A percentile compares a stretch with the other conserved stretches of the same genome.
phyloP scores from a whole-genome alignment of 64 coral and sea anemone species.

The Porites lutea region DNA sequence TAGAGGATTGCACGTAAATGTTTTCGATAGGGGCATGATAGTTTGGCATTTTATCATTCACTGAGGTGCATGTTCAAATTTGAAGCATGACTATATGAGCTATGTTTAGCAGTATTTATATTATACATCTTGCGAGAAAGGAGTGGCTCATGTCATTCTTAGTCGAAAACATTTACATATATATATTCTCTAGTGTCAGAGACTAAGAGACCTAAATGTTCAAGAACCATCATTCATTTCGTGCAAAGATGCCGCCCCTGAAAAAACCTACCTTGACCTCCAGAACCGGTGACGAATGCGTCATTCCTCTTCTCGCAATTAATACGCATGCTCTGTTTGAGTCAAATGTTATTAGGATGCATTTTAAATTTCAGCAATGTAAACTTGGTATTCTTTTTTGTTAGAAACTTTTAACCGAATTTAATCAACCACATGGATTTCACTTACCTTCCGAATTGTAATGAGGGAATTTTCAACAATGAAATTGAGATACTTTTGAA shows the following conservation, averaged over 20 bases:
- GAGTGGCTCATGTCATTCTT: slow-evolving; percentile 26
- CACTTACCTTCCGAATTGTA: too few relatives aligned
- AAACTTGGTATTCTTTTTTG: too few relatives aligned
- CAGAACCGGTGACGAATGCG: neutral
- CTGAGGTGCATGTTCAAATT: neutral
- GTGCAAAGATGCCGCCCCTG: neutral
- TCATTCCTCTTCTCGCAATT: slow-evolving; percentile 32
- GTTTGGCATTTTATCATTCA: neutral
- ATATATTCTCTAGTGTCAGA: neutral
- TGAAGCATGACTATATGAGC: neutral
- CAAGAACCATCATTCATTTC: neutral
- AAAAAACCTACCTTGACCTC: neutral
- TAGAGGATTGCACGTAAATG: neutral
- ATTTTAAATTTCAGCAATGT: too few relatives aligned
- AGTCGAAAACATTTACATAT: slow-evolving; percentile 38
- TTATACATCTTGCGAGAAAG: slow-evolving; percentile 28
- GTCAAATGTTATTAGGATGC: neutral
- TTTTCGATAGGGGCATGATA: slow-evolving; percentile 47
- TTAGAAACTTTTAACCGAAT: too few relatives aligned
- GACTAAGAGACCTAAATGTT: neutral
- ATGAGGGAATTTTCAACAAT: too few relatives aligned
- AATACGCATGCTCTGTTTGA: slow-evolving; percentile 1
- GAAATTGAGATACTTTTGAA: too few relatives aligned
- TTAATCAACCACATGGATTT: too few relatives aligned
- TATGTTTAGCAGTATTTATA: neutral